Conservation (phyloP, 1,140 invertebrate genomes). For the Drosophila truncata region DNA sequence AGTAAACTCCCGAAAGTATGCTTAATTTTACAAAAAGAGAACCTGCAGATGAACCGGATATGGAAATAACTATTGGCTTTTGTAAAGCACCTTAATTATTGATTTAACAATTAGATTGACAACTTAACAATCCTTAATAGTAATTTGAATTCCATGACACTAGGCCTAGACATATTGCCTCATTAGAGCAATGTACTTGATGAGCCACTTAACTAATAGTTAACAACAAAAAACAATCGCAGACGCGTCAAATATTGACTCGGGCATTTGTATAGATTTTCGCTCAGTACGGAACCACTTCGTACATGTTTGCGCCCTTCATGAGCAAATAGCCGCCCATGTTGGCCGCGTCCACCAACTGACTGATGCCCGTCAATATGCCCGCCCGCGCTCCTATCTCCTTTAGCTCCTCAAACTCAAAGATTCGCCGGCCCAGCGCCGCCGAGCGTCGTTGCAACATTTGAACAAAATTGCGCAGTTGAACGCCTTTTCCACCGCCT, state of each 20-base stretch:
- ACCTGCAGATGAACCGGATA: not conserved
- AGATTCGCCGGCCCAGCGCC: constrained; percentile 89
- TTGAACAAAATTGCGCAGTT: constrained; percentile 92
- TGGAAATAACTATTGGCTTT: not conserved
- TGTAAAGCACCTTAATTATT: too few relatives aligned
- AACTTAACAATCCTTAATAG: not conserved
- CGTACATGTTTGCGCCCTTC: constrained; percentile 92
- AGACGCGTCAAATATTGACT: constrained; percentile 50
- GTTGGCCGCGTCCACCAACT: constrained; percentile 92
- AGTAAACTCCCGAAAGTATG: constrained; percentile 20
- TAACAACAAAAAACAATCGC: constrained; percentile 13
- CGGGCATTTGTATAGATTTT: constrained; percentile 26
- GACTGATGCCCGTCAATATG: constrained; percentile 88
- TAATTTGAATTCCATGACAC: not conserved
- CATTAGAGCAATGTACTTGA: constrained; percentile 3
- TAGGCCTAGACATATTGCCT: not conserved
- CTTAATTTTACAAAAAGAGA: not conserved
- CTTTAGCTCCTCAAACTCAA: constrained; percentile 89
- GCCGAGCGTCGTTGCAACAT: constrained; percentile 89
- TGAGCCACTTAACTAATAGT: constrained; percentile 22
- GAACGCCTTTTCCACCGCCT: constrained; percentile 90
- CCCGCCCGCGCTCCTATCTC: constrained; percentile 90
- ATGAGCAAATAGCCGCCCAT: constrained; percentile 94
- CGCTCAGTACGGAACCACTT: constrained; percentile 84
- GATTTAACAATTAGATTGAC: not conserved